Conservation (phyloP, 2,888 invertebrate species). For the Orthonevra nobilis region DNA sequence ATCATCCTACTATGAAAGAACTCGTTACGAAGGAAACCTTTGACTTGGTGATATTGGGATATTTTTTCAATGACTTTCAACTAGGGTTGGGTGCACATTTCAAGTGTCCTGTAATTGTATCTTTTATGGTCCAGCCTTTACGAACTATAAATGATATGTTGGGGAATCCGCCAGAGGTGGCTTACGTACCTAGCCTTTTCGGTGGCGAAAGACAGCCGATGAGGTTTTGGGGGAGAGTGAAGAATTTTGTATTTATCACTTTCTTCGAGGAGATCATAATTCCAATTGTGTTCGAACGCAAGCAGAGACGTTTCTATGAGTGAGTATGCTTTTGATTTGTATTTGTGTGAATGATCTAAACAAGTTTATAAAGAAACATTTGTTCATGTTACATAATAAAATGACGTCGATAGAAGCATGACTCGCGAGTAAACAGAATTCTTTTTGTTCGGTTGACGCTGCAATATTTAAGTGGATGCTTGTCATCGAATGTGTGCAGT, state of each 20-base stretch:
- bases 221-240: constrained; percentile 70
- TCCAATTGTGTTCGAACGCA: constrained; percentile 4
- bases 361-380: too few species aligned
- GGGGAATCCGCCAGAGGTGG: constrained; percentile 67
- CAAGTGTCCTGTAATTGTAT: constrained; percentile 72
- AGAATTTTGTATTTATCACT: constrained; percentile 67
- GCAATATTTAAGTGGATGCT: too few species aligned
- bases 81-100: constrained; percentile 73
- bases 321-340: constrained; percentile 21
- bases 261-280: constrained; percentile 31
- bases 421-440: too few species aligned
- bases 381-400: too few species aligned
- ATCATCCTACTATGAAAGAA: constrained; percentile 34
- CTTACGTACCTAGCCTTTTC: constrained; percentile 66
- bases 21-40: constrained; percentile 44
- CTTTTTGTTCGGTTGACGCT: too few species aligned
- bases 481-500: too few species aligned
- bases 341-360: background rate
- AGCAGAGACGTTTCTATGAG: constrained; percentile 50
- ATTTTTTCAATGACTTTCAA: constrained; percentile 71
- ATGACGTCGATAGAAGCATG: too few species aligned
- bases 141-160: constrained; percentile 33
- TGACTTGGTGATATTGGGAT: constrained; percentile 64
- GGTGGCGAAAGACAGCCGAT: constrained; percentile 70
- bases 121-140: constrained; percentile 57